These are phyloP conservation scores for Pangasius larnaudii DNA, from an alignment of 2,797 vertebrate species.

Conservation along the genomic window DNA sequence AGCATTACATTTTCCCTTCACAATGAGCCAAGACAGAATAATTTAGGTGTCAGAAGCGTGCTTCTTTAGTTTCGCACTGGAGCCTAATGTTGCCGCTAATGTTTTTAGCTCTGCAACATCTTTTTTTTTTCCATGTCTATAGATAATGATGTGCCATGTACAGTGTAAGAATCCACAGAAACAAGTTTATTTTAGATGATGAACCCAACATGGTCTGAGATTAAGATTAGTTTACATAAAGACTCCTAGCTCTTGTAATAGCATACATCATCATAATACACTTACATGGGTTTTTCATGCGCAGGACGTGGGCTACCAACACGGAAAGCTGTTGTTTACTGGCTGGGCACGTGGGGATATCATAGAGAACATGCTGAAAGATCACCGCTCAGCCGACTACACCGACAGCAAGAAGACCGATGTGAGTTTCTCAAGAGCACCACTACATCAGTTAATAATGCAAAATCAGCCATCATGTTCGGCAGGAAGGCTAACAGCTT, in stretches of 20 bases:
- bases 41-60: background rate
- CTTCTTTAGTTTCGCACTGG: background rate
- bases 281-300: background rate
- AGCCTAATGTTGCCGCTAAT: background rate
- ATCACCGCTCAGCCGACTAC: constrained; percentile 87
- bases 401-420: constrained; percentile 85
- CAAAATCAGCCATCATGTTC: background rate
- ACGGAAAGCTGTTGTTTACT: constrained; percentile 88
- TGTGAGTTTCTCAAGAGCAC: constrained; percentile 65
- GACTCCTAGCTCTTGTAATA: background rate
- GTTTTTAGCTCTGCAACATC: background rate
- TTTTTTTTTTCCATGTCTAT: background rate
- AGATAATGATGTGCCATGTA: background rate
- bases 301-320: constrained; percentile 91
- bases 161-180: background rate
- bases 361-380: constrained; percentile 92
- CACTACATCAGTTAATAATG: background rate
- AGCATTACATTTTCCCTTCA: background rate
- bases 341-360: constrained; percentile 90
- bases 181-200: background rate
- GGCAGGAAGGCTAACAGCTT: background rate
- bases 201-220: background rate
- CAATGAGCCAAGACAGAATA: background rate
- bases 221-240: background rate
- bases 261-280: background rate